Evolutionary conservation across 2,888 invertebrate species (phyloP), one percentile per base, ranked within the genome.

Genomic region (Pteria penguin): DNA sequence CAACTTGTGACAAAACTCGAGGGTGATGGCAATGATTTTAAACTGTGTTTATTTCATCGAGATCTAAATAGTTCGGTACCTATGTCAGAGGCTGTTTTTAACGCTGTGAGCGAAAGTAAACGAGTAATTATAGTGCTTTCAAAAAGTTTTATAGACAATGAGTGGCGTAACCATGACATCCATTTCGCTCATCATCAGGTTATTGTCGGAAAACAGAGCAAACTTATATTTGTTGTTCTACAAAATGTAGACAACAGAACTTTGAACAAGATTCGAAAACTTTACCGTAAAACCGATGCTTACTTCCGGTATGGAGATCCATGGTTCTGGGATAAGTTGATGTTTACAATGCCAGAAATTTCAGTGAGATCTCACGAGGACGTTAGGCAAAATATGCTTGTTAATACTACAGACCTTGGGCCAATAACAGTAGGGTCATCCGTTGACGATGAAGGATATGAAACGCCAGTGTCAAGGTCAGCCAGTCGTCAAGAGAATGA

Each of bases 91-190:
- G 96, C 96, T 79, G 96, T 97, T 90, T 95, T 96, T 87, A 95
- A 96, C 90, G 96, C 96, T 72, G 96, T 97, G 62, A 96, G 97
- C 92, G 95, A 96, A 63, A 96, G 96, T 80, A 95, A 96, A 77
- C 94, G 97, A 80, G 96, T 97, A 79, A 95, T 97, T 86, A 95
- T 97, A 94, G 95, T 97, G 82, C 94, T 97, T 68, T 96, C 97
- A 80, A 96, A 96, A 91, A 96, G 96, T 92, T 97, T 97, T 91
- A 95, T 97, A 87, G 95, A 96, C 92, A 97, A 96, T 73, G 97
- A 97, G 92, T 97, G 97, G 97, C 96, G 96, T 89, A 94, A 96
- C 72, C 96, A 96, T 91, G 97, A 97, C 90, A 96, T 97, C 91
- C 96, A 96, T 93, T 96, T 96, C 65, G 96, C 96, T 61, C 96